Evolutionary conservation across 1,140 invertebrate genomes (phyloP).

Genomic region (Tribolium castaneum): DNA sequence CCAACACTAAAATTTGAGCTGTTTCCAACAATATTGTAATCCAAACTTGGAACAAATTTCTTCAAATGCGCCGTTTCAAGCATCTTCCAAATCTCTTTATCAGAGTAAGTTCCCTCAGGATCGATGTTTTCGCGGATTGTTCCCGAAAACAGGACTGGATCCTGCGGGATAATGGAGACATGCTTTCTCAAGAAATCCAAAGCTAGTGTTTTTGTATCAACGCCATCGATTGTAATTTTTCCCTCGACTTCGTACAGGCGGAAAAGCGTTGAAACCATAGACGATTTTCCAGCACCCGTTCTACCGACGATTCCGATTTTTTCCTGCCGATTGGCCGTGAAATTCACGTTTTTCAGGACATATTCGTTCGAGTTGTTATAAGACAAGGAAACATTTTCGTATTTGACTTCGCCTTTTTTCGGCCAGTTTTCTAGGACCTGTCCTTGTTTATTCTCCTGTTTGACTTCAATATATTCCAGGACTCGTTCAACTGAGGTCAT

Average conservation of each 20-base stretch:
- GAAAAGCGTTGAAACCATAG: conserved; percentile 78
- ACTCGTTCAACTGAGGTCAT: conserved; percentile 84
- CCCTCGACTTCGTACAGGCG: conserved; percentile 68
- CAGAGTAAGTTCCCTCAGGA: conserved; percentile 79
- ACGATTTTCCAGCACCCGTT: conserved; percentile 87
- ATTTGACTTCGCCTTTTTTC: conserved; percentile 73
- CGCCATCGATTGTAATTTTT: conserved; percentile 69
- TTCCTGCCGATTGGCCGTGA: conserved; percentile 69
- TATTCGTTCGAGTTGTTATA: conserved; percentile 72
- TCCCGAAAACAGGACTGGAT: conserved; percentile 87
- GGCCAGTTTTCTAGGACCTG: conserved; percentile 72
- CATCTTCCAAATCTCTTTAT: conserved; percentile 82
- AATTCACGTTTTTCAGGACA: conserved; percentile 79
- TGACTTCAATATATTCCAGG: conserved; percentile 73
- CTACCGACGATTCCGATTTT: conserved; percentile 81
- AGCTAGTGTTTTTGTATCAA: conserved; percentile 70
- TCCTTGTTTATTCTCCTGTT: conserved; percentile 76
- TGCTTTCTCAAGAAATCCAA: conserved; percentile 77
- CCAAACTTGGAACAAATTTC: conserved; percentile 66
- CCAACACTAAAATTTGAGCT: conserved; percentile 68
- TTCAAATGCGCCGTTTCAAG: conserved; percentile 83
- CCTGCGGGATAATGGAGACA: conserved; percentile 86
- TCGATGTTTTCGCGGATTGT: conserved; percentile 86
- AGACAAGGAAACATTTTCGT: conserved; percentile 71
- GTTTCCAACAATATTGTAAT: conserved; percentile 73